Evolutionary conservation across 2,797 vertebrate species (phyloP), one percentile per base, ranked within the genome.

Genomic region (Apogon hyalosoma): DNA sequence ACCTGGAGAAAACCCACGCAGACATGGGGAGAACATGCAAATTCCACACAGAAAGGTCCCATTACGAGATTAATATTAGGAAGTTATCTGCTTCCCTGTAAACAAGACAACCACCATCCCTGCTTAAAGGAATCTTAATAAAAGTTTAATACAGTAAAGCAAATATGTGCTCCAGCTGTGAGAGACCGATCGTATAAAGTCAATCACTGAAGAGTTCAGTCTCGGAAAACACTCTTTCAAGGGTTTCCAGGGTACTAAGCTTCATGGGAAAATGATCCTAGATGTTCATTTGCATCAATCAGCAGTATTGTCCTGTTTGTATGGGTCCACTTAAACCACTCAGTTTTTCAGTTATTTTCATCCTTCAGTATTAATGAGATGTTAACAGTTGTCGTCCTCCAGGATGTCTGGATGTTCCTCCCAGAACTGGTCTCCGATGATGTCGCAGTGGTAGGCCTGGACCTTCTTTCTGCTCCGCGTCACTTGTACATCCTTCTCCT

Each of bases 371-470:
- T 2, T 24, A 24, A 41, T 52, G 11, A 15, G 40, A 71, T 14
- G 62, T 78, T 87, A 97, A 79, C 93, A 93, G 68, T 83, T 69
- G 48, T 95, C 93, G 3, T 92, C 92, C 76, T 94, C 93, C 63
- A 99, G 89, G 82, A 99, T 92, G 68, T 94, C 92, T 0, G 93
- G 91, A 83, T 98, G 95, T 36, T 98, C 94, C 56, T 95, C 92
- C 98, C 98, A 99, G 87, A 99, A 99, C 76, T 94, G 89, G 12
- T 98, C 95, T 38, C 95, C 95, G 36, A 99, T 98, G 19, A 99
- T 88, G 79, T 98, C 97, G 15, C 95, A 95, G 82, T 97, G 91
- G 75, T 95, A 74, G 15, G 93, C 71, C 56, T 94, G 83, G 42
- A 95, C 90, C 80, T 79, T 90, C 49, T 82, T 94, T 84, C 91